Evolutionary conservation across 1,140 invertebrate species (phyloP), one percentile per base, ranked within the genome.

Genomic region (Propsilocerus akamusi): DNA sequence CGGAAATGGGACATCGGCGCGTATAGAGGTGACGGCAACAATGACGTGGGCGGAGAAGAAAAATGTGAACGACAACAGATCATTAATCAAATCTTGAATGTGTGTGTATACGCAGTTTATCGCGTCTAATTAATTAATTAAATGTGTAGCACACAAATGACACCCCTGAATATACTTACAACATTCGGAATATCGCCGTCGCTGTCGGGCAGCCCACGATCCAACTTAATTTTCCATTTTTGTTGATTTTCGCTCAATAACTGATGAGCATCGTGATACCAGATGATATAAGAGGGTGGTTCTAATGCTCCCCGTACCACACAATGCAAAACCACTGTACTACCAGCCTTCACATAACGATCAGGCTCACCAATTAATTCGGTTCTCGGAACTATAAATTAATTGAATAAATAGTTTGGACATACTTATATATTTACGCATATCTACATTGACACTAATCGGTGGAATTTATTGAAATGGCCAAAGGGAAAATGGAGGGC

Each of bases 401-500:
- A 28, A 49, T 54, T 88, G 84, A 55, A 73, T 91, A 62, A 86
- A 91, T 61, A 73, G 67, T 26, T 70, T 85, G 51, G n/a, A n/a
- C n/a, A n/a, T n/a, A n/a, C n/a, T n/a, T n/a, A n/a, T n/a, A n/a
- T n/a, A n/a, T n/a, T n/a, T n/a, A n/a, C n/a, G n/a, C n/a, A n/a
- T n/a, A n/a, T n/a, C n/a, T n/a, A n/a, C n/a, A n/a, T n/a, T n/a
- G n/a, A n/a, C n/a, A n/a, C n/a, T n/a, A n/a, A n/a, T n/a, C n/a
- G n/a, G n/a, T n/a, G n/a, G n/a, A n/a, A n/a, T n/a, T n/a, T n/a
- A n/a, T n/a, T n/a, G n/a, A n/a, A n/a, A n/a, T n/a, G n/a, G n/a
- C n/a, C n/a, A n/a, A n/a, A n/a, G n/a, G n/a, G n/a, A n/a, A n/a
- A n/a, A n/a, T n/a, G n/a, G n/a, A n/a, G n/a, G n/a, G n/a, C n/a